phyloP scores from a whole-genome alignment of 2,888 invertebrate species.

The Magallana nippona region DNA sequence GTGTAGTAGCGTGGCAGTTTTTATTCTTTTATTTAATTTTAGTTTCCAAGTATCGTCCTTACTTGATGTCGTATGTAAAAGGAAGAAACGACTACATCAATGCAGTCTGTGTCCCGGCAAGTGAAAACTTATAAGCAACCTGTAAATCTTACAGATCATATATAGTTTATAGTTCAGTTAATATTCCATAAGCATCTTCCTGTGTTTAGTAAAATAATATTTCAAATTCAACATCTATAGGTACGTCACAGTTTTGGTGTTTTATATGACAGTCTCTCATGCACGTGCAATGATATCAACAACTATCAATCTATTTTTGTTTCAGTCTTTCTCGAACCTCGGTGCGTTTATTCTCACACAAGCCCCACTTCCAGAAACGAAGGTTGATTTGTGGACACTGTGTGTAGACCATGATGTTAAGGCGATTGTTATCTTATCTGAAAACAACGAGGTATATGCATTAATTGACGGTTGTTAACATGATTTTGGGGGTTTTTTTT shows the following conservation, averaged over 20 bases:
- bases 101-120: background rate
- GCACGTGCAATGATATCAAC: background rate
- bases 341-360: background rate
- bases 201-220: no score
- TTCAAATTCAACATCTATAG: no score
- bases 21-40: background rate
- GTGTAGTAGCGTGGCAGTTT: background rate
- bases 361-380: background rate
- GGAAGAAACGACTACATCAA: background rate
- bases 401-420: background rate
- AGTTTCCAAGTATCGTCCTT: background rate
- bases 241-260: no score
- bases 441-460: background rate
- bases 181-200: background rate
- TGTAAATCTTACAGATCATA: background rate
- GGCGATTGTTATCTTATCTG: background rate
- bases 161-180: no score
- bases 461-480: no score
- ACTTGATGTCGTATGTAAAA: background rate
- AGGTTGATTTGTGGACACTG: conserved; percentile 16
- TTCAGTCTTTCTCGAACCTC: background rate
- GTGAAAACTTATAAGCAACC: background rate
- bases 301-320: background rate
- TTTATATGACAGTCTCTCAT: no score
- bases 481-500: no score